Evolutionary conservation across 2,797 vertebrate species (phyloP), one percentile per base, ranked within the genome.

Genomic region (Neosilurus hyrtlii): DNA sequence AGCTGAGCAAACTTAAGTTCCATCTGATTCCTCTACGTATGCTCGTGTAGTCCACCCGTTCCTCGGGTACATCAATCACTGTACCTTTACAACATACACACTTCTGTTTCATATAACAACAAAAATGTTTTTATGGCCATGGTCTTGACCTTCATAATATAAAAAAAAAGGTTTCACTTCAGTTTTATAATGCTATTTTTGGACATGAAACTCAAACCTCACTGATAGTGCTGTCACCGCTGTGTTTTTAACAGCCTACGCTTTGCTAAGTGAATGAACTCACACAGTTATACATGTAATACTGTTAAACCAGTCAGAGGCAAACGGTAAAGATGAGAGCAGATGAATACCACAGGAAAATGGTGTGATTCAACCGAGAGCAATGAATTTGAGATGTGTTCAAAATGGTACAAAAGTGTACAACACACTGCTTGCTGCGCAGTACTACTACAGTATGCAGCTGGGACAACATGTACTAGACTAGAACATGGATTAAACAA

Each of bases 201-300:
- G 43, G 70, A 65, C n/a, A 22, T 18, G 80, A 74, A 43, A 75
- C 49, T 35, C 5, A 10, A 73, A 51, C 35, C 56, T 5, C 24
- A 54, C 0, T 11, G 51, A 43, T 2, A 24, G 20, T 12, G 49
- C 4, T 1, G 61, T 66, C 61, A 43, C 43, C 20, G 16, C 14
- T 9, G 6, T n/a, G 2, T 22, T 14, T 37, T 59, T 10, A 4
- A 16, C 56, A 9, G 18, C 26, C 10, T 14, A 18, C 1, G 71
- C 56, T 20, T 84, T 9, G 15, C 89, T 91, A 85, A 90, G 66
- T 11, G 68, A 83, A 85, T 89, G 87, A 88, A 88, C 83, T 1
- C 16, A 35, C 9, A 9, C 15, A 20, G 71, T 56, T 63, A 9
- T 15, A 63, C 16, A 1, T 15, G 57, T 61, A 43, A 24, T 24